These are phyloP conservation scores for Halcyon leucocephala DNA, from an alignment of 2,797 vertebrate species.

Conservation along the genomic window DNA sequence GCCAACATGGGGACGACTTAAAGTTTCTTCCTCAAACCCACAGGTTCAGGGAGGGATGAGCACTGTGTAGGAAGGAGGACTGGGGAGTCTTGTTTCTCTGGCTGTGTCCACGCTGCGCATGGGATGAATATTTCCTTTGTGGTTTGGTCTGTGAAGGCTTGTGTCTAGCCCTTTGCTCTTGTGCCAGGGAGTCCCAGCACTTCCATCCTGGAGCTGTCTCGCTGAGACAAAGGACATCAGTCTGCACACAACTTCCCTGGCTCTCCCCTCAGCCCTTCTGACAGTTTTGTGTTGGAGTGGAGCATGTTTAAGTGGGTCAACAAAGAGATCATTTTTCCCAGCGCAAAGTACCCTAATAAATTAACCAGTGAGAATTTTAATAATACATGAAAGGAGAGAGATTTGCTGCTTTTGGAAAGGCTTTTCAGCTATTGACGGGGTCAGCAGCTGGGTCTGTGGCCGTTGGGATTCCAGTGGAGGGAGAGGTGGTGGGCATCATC, in stretches of 20 bases:
- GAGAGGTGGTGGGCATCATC: neutral
- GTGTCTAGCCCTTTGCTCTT: slow-evolving; percentile 67
- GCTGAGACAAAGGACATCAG: slow-evolving; percentile 47
- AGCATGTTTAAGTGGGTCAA: slow-evolving; percentile 52
- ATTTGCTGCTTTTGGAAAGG: slow-evolving; percentile 39
- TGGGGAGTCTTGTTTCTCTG: slow-evolving; percentile 11
- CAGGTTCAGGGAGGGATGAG: neutral
- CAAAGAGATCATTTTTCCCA: slow-evolving; percentile 52
- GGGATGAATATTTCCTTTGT: slow-evolving; percentile 68
- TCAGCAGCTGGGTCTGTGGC: slow-evolving; percentile 6
- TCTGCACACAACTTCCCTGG: neutral
- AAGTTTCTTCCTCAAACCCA: neutral
- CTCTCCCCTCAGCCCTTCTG: slow-evolving; percentile 22
- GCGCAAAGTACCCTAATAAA: slow-evolving; percentile 56
- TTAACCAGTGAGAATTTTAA: slow-evolving; percentile 65
- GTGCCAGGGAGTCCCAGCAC: slow-evolving; percentile 66
- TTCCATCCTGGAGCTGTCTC: slow-evolving; percentile 67
- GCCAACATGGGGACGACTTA: neutral
- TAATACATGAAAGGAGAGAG: slow-evolving; percentile 55
- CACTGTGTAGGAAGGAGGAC: neutral
- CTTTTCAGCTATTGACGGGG: slow-evolving; percentile 30
- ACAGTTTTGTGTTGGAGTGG: slow-evolving; percentile 2
- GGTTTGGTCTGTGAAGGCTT: slow-evolving; percentile 54
- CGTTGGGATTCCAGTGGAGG: neutral
- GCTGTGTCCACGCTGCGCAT: neutral